Percentiles rank a stretch among this genome's conserved stretches.
phyloP scores from a whole-genome alignment of 2,113 vertebrate genomes.

The Rhea americana region DNA sequence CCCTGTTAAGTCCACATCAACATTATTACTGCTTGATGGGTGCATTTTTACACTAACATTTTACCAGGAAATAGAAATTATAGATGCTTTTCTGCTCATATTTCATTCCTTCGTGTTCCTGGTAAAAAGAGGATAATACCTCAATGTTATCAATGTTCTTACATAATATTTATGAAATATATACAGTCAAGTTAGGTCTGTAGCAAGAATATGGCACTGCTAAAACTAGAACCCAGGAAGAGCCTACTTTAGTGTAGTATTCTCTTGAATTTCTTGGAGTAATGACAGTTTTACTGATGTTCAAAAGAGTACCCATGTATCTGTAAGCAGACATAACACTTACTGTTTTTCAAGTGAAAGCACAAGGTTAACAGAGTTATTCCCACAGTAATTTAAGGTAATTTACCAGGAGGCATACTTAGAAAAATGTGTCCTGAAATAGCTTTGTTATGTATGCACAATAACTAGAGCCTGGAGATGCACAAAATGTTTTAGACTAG shows the following conservation, averaged over 20 bases:
- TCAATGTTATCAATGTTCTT: neutral
- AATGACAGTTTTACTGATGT: neutral
- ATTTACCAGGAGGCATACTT: slow-evolving; percentile 15
- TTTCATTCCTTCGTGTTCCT: slow-evolving; percentile 12
- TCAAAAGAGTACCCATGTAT: neutral
- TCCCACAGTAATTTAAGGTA: neutral
- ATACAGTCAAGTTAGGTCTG: neutral
- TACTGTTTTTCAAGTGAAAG: slow-evolving; percentile 17
- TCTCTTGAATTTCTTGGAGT: neutral
- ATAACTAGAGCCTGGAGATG: slow-evolving; percentile 21
- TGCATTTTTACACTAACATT: neutral
- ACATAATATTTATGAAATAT: neutral
- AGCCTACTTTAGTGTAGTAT: slow-evolving; percentile 9
- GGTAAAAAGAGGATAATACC: neutral
- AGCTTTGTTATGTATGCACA: slow-evolving; percentile 5
- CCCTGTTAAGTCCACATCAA: neutral
- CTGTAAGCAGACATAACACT: slow-evolving; percentile 8
- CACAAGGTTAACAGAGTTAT: slow-evolving; percentile 25
- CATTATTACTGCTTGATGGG: neutral
- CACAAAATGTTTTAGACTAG: neutral
- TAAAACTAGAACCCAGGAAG: neutral
- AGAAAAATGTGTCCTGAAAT: slow-evolving; percentile 37
- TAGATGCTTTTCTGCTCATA: neutral
- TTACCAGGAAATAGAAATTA: neutral
- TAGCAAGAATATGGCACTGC: neutral